Evolutionary conservation across 2,113 vertebrate genomes (phyloP).

Genomic region (Tragelaphus scriptus): DNA sequence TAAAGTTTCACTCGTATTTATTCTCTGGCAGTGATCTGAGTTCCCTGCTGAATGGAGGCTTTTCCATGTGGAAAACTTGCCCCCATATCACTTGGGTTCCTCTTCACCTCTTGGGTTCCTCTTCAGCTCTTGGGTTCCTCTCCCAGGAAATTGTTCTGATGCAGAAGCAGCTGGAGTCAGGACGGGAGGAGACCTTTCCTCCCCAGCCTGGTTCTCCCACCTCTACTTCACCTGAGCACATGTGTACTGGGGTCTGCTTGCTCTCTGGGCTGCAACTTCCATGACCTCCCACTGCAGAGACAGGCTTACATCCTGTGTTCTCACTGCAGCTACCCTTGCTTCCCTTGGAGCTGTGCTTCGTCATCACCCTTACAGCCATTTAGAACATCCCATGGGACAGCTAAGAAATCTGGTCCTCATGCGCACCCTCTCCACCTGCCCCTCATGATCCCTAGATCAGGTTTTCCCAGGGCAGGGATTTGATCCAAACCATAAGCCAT

Average conservation of each 20-base stretch:
- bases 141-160: neutral
- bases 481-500: neutral
- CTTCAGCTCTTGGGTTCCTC: neutral
- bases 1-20: neutral
- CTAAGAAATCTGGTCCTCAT: neutral
- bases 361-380: neutral
- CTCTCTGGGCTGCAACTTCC: neutral
- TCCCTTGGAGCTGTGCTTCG: neutral
- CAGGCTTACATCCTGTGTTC: too few relatives aligned
- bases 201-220: neutral
- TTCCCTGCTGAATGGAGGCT: neutral
- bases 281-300: neutral
- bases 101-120: neutral
- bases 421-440: too few relatives aligned
- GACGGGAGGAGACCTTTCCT: neutral
- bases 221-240: neutral
- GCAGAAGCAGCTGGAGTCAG: neutral
- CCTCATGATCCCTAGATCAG: neutral
- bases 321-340: neutral
- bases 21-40: neutral
- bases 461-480: neutral
- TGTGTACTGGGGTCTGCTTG: neutral
- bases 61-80: neutral
- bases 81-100: neutral
- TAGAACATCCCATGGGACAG: neutral